These are phyloP conservation scores for Dioctria rufipes DNA, from an alignment of 2,888 invertebrate genomes.

Conservation along the genomic window DNA sequence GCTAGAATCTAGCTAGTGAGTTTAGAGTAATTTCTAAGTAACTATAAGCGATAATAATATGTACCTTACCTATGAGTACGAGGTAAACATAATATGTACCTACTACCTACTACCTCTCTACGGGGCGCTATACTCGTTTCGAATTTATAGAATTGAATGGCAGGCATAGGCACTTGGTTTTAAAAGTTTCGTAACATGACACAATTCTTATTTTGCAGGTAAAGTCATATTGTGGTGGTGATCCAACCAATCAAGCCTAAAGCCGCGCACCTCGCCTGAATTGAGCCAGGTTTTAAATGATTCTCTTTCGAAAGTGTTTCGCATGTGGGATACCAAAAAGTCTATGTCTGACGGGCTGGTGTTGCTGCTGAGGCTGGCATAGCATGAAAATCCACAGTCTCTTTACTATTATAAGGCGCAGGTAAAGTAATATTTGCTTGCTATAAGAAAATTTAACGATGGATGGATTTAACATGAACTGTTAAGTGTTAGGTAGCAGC, in stretches of 20 bases:
- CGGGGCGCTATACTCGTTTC: slow-evolving; percentile 1
- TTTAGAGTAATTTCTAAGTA: slow-evolving; percentile 41
- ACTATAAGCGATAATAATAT: slow-evolving; percentile 9
- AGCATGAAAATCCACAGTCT: too few relatives aligned
- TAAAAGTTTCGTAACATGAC: slow-evolving; percentile 43
- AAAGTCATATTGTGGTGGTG: slow-evolving; percentile 26
- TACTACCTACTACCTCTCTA: too few relatives aligned
- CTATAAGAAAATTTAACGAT: too few relatives aligned
- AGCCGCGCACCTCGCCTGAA: slow-evolving; percentile 22
- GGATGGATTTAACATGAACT: too few relatives aligned
- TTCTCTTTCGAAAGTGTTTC: slow-evolving; percentile 44
- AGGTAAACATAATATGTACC: too few relatives aligned
- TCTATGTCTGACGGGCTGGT: slow-evolving; percentile 5
- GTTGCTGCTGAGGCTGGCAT: neutral
- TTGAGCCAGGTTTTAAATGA: slow-evolving; percentile 10
- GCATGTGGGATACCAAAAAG: slow-evolving; percentile 49
- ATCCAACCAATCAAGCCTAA: slow-evolving; percentile 39
- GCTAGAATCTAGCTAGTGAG: neutral
- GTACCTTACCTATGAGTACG: neutral
- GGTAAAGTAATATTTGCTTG: too few relatives aligned
- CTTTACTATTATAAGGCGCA: too few relatives aligned
- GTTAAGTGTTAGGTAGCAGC: too few relatives aligned
- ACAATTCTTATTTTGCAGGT: slow-evolving; percentile 44
- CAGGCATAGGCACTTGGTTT: neutral
- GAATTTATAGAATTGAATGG: slow-evolving; percentile 43